Evolutionary conservation across 1,140 invertebrate genomes (phyloP).

Genomic region (Temnothorax curvispinosus): DNA sequence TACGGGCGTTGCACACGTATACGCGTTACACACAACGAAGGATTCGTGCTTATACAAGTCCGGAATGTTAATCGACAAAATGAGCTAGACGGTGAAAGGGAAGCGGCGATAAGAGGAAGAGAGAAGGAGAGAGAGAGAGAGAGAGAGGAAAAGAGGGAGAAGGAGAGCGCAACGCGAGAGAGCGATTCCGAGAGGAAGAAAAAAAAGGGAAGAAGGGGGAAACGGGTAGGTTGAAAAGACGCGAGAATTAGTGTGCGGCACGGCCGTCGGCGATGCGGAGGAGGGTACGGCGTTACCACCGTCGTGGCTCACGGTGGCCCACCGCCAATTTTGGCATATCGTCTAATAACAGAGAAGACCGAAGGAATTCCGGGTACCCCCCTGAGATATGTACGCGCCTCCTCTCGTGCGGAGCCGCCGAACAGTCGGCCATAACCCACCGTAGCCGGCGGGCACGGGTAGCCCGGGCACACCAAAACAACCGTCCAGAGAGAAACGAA

Average conservation of each 20-base stretch:
- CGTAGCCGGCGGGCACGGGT: conserved; percentile 65
- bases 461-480: conserved; percentile 21
- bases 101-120: neutral
- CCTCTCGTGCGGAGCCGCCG: conserved; percentile 48
- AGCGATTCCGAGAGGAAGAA: conserved; percentile 43
- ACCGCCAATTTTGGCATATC: conserved; percentile 83
- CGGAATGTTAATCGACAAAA: conserved; percentile 62
- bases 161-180: conserved; percentile 37
- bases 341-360: conserved; percentile 82
- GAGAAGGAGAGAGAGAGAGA: neutral
- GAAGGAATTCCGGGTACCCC: conserved; percentile 64
- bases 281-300: conserved; percentile 68
- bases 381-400: conserved; percentile 61
- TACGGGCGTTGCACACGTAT: conserved; percentile 35
- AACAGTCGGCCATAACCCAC: conserved; percentile 66
- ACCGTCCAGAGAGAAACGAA: conserved; percentile 43
- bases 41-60: conserved; percentile 56
- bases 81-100: conserved; percentile 44
- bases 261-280: conserved; percentile 63
- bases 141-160: neutral
- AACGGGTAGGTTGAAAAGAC: conserved; percentile 57
- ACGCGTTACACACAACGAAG: conserved; percentile 17
- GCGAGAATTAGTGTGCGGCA: conserved; percentile 74
- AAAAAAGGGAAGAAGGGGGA: neutral
- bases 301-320: conserved; percentile 75